phyloP scores from a whole-genome alignment of 2,797 vertebrate species.

The Petrocephalus schoutedeni region DNA sequence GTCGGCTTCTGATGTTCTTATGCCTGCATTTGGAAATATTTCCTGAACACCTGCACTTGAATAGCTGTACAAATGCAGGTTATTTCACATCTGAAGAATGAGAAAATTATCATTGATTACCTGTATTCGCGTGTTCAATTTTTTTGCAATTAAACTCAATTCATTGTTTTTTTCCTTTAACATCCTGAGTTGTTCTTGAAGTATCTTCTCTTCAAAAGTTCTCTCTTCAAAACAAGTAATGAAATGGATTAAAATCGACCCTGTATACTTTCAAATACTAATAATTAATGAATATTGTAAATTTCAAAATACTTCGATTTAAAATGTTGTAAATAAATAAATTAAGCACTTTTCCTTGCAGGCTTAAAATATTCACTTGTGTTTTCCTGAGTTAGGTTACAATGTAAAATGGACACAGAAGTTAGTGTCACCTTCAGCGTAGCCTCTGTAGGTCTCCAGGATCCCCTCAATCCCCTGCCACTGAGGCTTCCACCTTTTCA shows the following conservation, averaged over 20 bases:
- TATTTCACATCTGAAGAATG: neutral
- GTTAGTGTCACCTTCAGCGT: constrained; percentile 11
- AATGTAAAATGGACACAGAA: neutral
- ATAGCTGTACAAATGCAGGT: neutral
- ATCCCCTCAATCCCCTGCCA: constrained; percentile 17
- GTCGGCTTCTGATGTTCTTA: neutral
- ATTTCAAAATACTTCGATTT: neutral
- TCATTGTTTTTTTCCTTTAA: constrained; percentile 14
- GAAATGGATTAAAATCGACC: neutral
- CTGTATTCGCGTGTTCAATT: neutral
- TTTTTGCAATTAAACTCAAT: constrained; percentile 4
- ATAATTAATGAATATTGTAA: neutral
- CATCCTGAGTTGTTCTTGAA: constrained; percentile 15
- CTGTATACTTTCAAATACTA: neutral
- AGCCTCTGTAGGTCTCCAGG: constrained; percentile 13
- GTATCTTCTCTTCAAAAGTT: constrained; percentile 14
- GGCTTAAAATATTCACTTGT: neutral
- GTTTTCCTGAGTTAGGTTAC: neutral
- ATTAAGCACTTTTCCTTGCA: too few species aligned
- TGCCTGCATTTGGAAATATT: neutral
- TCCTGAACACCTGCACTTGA: neutral
- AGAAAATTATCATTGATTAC: constrained; percentile 5
- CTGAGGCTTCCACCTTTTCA: neutral
- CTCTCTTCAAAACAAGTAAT: constrained; percentile 10
- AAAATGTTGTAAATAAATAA: neutral